These are phyloP conservation scores for Crepidodera aurea DNA, from an alignment of 2,888 invertebrate genomes.

Conservation along the genomic window DNA sequence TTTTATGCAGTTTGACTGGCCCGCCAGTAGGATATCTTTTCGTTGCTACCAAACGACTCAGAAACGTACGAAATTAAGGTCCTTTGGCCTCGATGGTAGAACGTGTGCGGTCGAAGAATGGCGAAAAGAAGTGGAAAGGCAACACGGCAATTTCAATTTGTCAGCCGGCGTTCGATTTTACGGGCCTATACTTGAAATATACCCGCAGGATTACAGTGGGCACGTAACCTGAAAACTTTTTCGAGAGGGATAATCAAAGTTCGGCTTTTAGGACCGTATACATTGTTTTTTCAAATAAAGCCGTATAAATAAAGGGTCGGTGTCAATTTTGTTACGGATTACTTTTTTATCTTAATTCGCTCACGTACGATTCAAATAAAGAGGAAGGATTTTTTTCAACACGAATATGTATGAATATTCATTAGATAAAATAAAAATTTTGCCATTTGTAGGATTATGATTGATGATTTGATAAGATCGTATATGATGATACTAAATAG, in stretches of 20 bases:
- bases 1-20: background rate
- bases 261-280: constrained; percentile 26
- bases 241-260: constrained; percentile 38
- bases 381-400: constrained; percentile 3
- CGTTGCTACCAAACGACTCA: background rate
- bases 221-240: constrained; percentile 55
- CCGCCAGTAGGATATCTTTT: background rate
- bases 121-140: constrained; percentile 35
- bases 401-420: background rate
- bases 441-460: too few species aligned
- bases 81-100: background rate
- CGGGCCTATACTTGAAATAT: constrained; percentile 53
- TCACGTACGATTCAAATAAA: constrained; percentile 17
- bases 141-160: constrained; percentile 59
- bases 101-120: constrained; percentile 6
- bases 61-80: constrained; percentile 4
- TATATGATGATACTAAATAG: too few species aligned
- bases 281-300: constrained; percentile 27
- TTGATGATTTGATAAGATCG: too few species aligned
- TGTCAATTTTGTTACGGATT: constrained; percentile 17
- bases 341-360: constrained; percentile 12
- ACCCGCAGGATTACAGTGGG: constrained; percentile 56
- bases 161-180: constrained; percentile 54
- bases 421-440: too few species aligned
- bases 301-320: constrained; percentile 29